A percentile compares a stretch with the other conserved stretches of the same genome.
Evolutionary conservation across 2,113 vertebrate species (phyloP).

Genomic region (Ursus arctos): DNA sequence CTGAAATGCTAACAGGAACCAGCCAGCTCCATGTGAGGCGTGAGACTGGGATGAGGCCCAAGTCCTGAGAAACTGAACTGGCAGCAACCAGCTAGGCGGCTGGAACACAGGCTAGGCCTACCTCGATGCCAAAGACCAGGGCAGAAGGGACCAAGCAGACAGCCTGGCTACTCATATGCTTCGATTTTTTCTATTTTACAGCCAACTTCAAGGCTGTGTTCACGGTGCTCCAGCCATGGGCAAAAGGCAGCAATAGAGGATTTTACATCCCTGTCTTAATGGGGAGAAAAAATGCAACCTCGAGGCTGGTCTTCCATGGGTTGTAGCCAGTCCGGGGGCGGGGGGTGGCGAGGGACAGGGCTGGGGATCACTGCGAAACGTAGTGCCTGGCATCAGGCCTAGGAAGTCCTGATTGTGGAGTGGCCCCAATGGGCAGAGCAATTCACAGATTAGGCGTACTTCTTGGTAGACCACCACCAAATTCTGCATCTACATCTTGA

Average conservation of each 20-base stretch:
- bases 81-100: slow-evolving; percentile 39
- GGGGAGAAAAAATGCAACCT: background rate
- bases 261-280: background rate
- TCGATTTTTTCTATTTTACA: background rate
- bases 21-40: slow-evolving; percentile 78
- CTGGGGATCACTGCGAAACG: background rate
- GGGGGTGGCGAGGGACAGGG: too few species aligned
- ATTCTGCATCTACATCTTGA: background rate
- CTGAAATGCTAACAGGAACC: slow-evolving; percentile 71
- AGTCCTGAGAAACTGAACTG: slow-evolving; percentile 71
- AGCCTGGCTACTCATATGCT: background rate
- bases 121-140: slow-evolving; percentile 54
- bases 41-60: slow-evolving; percentile 76
- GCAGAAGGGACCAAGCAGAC: slow-evolving; percentile 54
- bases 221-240: background rate
- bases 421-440: background rate
- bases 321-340: background rate
- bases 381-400: background rate
- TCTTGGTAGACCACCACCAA: background rate
- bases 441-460: background rate
- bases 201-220: background rate
- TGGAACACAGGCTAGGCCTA: slow-evolving; percentile 56
- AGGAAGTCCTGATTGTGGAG: background rate
- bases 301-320: background rate
- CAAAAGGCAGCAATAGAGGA: background rate